Base-by-base conservation (phyloP, 64 coral and sea anemone species). In the Actinia equina region DNA sequence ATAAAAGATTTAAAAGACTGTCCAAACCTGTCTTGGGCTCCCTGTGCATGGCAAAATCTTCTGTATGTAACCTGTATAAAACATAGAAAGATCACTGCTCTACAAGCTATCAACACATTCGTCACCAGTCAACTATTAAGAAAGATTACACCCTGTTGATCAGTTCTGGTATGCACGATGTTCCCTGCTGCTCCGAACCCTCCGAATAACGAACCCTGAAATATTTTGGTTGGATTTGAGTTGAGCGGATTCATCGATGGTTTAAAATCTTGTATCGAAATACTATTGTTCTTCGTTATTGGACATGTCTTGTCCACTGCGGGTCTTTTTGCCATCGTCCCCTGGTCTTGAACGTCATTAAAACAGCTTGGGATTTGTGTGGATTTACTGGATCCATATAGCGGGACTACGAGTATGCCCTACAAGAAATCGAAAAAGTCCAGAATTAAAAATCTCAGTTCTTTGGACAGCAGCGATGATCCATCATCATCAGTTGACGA, bases 101-200 rank as follows among this genome's bases (percentile, higher is more conserved):
- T 30, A 30, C 69, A 74, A 41, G 27, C 26, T 74, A 74, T 74
- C 69, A 74, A 74, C 69, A 74, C 13, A 8, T 74, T 37, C 10
- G 13, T 74, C 69, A 74, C 26, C 1, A 74, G 25, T 74, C 69
- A 15, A 74, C 69, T 12, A 74, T 74, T 15, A 74, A 74, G 69
- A 27, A 74, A 74, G 26, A 30, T 41, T 41, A 74, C 69, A 74
- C 69, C 69, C 69, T 69, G 63, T 69, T 69, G 63, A 69, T 69
- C 46, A 49, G 46, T 4, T 25, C 22, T 65, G 69, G 41, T 26
- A 74, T 74, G 69, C 69, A 26, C 14, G 69, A 74, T 41, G 69
- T 74, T 13, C 26, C 69, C 69, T 74, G 26, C 69, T 3, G 69
- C 69, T 74, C 69, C 30, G 30, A 37, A 37, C 30, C 30, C 30